phyloP scores from a whole-genome alignment of 1,140 invertebrate genomes.

The Apis florea region DNA sequence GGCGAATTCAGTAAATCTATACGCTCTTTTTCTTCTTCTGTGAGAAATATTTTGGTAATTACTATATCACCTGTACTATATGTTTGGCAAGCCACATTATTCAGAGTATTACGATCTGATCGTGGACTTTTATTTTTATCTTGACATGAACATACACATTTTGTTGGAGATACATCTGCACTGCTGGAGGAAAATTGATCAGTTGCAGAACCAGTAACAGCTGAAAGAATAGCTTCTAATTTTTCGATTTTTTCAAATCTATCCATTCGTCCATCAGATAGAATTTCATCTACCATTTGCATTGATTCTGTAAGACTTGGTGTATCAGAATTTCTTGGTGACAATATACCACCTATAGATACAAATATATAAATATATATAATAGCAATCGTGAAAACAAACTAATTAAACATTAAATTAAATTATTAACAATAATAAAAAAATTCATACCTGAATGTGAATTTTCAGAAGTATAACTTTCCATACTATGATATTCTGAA shows the following conservation, averaged over 20 bases:
- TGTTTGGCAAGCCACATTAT: conserved; percentile 87
- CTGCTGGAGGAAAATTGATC: conserved; percentile 72
- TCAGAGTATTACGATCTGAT: conserved; percentile 50
- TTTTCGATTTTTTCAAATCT: conserved; percentile 92
- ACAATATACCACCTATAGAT: conserved; percentile 81
- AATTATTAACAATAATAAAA: background rate
- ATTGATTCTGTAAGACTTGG: conserved; percentile 94
- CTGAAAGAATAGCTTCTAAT: conserved; percentile 90
- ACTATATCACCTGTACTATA: conserved; percentile 96
- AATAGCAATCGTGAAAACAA: background rate
- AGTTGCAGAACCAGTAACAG: conserved; percentile 83
- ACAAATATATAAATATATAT: conserved; percentile 1
- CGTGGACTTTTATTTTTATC: conserved; percentile 57
- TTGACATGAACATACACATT: conserved; percentile 82
- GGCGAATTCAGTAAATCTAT: conserved; percentile 75
- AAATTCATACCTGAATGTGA: conserved; percentile 79
- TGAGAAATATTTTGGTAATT: conserved; percentile 93
- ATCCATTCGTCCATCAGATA: conserved; percentile 91
- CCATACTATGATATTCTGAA: conserved; percentile 88
- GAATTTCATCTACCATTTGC: conserved; percentile 92
- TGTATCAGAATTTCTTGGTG: conserved; percentile 88
- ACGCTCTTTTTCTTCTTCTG: conserved; percentile 82
- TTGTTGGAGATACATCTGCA: conserved; percentile 66
- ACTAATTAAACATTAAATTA: background rate
- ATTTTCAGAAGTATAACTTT: conserved; percentile 88